Evolutionary conservation across 1,140 invertebrate species (phyloP).

Genomic region (Drosophila paulistorum): DNA sequence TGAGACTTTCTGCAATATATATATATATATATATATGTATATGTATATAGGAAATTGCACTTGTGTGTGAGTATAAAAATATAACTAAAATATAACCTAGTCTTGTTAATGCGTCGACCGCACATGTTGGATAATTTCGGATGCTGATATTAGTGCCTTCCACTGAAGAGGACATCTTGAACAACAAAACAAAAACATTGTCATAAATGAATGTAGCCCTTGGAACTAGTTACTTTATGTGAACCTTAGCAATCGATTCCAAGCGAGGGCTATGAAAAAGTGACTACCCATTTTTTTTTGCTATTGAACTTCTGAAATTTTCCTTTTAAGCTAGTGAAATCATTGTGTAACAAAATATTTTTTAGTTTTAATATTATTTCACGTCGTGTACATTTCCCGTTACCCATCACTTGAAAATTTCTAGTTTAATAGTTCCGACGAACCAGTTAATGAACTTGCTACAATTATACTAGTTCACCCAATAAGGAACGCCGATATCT

Average conservation of each 20-base stretch:
- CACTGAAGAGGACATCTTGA: conserved; percentile 45
- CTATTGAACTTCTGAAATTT: too few relatives aligned
- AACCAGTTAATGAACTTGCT: not conserved
- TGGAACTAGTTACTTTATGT: not conserved
- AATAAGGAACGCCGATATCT: not conserved
- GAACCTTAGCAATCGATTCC: not conserved
- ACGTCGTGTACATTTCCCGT: too few relatives aligned
- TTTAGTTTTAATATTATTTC: too few relatives aligned
- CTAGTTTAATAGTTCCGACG: not conserved
- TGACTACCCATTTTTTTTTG: too few relatives aligned
- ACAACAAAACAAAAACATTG: conserved; percentile 34
- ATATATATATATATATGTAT: too few relatives aligned
- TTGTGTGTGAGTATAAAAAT: not conserved
- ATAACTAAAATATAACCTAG: conserved; percentile 84
- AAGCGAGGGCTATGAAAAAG: not conserved
- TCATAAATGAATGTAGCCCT: not conserved
- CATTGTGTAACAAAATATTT: too few relatives aligned
- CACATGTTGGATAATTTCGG: conserved; percentile 87
- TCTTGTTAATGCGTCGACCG: conserved; percentile 86
- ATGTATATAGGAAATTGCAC: not conserved
- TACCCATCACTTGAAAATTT: not conserved
- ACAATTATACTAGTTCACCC: not conserved
- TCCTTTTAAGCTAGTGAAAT: too few relatives aligned
- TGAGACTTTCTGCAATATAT: conserved; percentile 57
- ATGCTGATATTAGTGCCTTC: conserved; percentile 60